Evolutionary conservation across 2,888 invertebrate genomes (phyloP).

Genomic region (Hofmannophila pseudospretella): DNA sequence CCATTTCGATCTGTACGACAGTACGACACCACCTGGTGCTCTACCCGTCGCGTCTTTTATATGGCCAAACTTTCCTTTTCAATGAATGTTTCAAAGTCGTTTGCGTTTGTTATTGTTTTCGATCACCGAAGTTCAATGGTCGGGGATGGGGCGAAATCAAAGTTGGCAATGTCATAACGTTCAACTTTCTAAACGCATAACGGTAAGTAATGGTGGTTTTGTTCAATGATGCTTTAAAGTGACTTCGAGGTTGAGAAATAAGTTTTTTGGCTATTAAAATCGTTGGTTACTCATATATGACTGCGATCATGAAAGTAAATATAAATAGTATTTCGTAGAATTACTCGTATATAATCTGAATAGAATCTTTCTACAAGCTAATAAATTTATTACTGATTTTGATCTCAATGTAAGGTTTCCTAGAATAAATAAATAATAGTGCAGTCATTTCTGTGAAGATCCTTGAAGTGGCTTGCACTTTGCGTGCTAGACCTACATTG

Average conservation of each 20-base stretch:
- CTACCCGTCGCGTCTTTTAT: slow-evolving; percentile 25
- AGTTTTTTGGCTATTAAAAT: too few relatives aligned
- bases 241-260: too few relatives aligned
- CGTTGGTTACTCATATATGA: too few relatives aligned
- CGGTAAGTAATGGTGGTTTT: slow-evolving; percentile 15
- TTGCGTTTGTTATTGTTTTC: slow-evolving; percentile 71
- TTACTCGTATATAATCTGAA: too few relatives aligned
- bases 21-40: slow-evolving; percentile 46
- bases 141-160: slow-evolving; percentile 18
- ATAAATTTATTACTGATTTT: too few relatives aligned
- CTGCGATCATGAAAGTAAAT: too few relatives aligned
- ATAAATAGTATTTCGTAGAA: too few relatives aligned
- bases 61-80: slow-evolving; percentile 61
- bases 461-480: slow-evolving; percentile 1
- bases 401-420: too few relatives aligned
- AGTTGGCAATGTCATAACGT: slow-evolving; percentile 31
- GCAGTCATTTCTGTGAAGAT: not conserved
- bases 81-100: slow-evolving; percentile 68
- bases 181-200: slow-evolving; percentile 22
- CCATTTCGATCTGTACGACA: slow-evolving; percentile 17
- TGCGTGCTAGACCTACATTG: slow-evolving; percentile 16
- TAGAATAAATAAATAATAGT: too few relatives aligned
- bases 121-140: slow-evolving; percentile 59
- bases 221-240: slow-evolving; percentile 16
- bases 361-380: too few relatives aligned